phyloP scores from a whole-genome alignment of 2,797 vertebrate species.

The Rhynchotus rufescens region DNA sequence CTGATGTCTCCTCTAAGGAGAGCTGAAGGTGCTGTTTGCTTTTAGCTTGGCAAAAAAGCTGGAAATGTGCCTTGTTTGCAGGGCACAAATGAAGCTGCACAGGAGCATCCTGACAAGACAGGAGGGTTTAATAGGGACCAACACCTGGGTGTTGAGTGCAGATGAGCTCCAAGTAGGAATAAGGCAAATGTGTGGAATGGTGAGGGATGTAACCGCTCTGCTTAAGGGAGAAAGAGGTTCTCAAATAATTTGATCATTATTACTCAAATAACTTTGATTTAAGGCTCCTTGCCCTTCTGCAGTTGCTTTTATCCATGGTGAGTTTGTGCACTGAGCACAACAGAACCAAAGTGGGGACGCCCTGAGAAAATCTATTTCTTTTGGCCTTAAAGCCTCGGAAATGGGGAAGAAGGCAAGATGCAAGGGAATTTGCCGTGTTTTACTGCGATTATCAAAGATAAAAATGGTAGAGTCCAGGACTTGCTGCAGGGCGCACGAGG shows the following conservation, averaged over 20 bases:
- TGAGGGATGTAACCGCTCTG: not conserved
- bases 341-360: not conserved
- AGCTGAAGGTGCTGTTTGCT: not conserved
- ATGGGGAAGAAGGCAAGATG: not conserved
- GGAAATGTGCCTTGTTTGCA: not conserved
- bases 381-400: not conserved
- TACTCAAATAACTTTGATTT: not conserved
- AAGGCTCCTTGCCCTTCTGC: not conserved
- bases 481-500: not conserved
- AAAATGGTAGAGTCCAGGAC: not conserved
- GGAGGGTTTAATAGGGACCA: not conserved
- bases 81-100: not conserved
- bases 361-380: not conserved
- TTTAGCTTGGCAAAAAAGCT: not conserved
- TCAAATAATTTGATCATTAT: no score
- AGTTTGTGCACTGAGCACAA: not conserved
- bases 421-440: not conserved
- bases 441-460: not conserved
- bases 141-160: not conserved
- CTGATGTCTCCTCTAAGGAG: not conserved
- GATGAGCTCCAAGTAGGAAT: not conserved
- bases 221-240: not conserved
- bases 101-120: not conserved
- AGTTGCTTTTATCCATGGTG: not conserved
- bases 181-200: not conserved